Base-by-base conservation (phyloP, 1,140 invertebrate genomes). In the Cydia pomonella region DNA sequence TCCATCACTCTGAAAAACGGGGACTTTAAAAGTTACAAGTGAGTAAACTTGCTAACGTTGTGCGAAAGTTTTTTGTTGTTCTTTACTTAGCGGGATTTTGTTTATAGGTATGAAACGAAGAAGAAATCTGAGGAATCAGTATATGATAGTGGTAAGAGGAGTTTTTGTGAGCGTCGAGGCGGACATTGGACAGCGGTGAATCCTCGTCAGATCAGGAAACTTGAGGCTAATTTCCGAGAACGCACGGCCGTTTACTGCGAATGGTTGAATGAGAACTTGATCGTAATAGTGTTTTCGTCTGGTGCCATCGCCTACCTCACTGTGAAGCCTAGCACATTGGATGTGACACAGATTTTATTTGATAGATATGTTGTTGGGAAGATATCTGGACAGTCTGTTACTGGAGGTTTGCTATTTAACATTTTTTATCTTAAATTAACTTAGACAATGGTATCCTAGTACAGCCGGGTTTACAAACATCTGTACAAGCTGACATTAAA, bases 11-110 rank as follows among this genome's bases (percentile, higher is more conserved):
- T 91, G 27, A 90, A 89, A 85, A 90, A 80, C 73, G 81, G 77
- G 64, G 89, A 92, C 76, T 89, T 89, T 59, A 91, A 89, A 90
- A 90, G 85, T 90, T 90, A 81, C 73, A 91, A 90, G 91, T 92
- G 82, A 84, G 88, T 83, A 82, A 80, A 25, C 50, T 63, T 72
- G 3, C 27, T 18, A 75, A 76, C n/a, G 27, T 21, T 16, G 29
- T 18, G 72, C 29, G 27, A 53, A 53, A 33, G 18, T 73, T 38
- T 73, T 50, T 62, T 53, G 29, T 27, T 50, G 47, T 73, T 29
- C 29, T 69, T 69, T 33, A 69, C 64, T 69, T 69, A 69, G 64
- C 64, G 64, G 64, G 33, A 69, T 69, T 41, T 18, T 33, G 16
- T 50, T 78, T 82, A 16, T 75, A 92, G 91, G 75, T 92, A 92